Percentiles rank a stretch among this genome's conserved stretches.
Conservation (phyloP, 2,113 vertebrate genomes). For the Alethe diademata region DNA sequence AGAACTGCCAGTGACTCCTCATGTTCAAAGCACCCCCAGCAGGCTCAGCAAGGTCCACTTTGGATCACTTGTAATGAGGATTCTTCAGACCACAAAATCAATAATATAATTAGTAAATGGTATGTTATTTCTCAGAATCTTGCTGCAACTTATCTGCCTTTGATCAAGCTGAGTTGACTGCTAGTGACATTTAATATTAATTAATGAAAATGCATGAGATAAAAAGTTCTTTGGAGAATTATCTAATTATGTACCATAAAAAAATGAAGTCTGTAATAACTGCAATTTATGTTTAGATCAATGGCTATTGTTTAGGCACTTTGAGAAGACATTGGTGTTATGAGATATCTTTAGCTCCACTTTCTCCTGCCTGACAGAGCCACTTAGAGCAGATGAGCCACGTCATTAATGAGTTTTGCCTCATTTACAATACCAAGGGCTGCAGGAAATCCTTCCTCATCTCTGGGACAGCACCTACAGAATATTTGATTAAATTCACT, state of each 20-base stretch:
- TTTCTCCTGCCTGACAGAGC: background rate
- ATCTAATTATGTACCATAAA: slow-evolving; percentile 32
- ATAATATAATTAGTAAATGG: slow-evolving; percentile 79
- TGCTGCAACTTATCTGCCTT: slow-evolving; percentile 77
- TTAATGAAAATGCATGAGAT: slow-evolving; percentile 62
- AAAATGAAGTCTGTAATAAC: background rate
- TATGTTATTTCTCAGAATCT: slow-evolving; percentile 76
- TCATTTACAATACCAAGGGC: background rate
- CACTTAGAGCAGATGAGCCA: background rate
- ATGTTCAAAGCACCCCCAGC: slow-evolving; percentile 71
- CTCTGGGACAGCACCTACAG: background rate
- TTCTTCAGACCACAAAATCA: slow-evolving; percentile 79
- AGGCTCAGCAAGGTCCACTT: slow-evolving; percentile 31
- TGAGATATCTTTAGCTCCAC: background rate
- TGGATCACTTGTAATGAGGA: slow-evolving; percentile 62
- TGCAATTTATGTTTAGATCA: background rate
- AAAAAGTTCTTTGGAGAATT: slow-evolving; percentile 58
- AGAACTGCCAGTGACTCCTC: slow-evolving; percentile 44
- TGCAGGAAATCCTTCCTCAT: background rate
- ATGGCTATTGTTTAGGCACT: background rate
- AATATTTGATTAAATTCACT: background rate
- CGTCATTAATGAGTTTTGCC: background rate
- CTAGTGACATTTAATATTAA: slow-evolving; percentile 75
- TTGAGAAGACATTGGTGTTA: background rate
- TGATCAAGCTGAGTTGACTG: slow-evolving; percentile 73